Evolutionary conservation across 1,140 invertebrate species (phyloP).

Genomic region (Caenorhabditis tropicalis): DNA sequence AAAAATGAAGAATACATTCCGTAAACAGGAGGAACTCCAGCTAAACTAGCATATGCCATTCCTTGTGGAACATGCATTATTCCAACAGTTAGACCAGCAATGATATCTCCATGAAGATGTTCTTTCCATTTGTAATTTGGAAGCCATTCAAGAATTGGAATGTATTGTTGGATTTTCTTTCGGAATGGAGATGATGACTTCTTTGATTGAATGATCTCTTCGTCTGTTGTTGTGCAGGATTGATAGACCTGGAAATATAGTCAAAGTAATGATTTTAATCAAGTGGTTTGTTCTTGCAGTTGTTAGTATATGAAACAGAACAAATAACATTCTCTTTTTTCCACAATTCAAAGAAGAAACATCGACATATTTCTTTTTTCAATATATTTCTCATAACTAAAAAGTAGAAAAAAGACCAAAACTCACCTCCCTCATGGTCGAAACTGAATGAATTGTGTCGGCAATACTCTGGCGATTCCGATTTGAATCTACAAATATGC

Average conservation of each 20-base stretch:
- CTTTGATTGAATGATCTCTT: background rate
- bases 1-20: conserved; percentile 75
- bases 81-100: conserved; percentile 64
- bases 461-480: background rate
- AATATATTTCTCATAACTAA: background rate
- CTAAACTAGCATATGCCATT: conserved; percentile 74
- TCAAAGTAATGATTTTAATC: background rate
- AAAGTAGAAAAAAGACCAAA: background rate
- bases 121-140: conserved; percentile 58
- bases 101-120: conserved; percentile 62
- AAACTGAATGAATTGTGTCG: background rate
- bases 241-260: background rate
- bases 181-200: background rate
- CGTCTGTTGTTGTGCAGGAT: background rate
- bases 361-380: background rate
- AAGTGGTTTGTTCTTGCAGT: background rate
- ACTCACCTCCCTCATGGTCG: background rate
- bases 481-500: background rate
- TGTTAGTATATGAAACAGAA: background rate
- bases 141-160: conserved; percentile 55
- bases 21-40: conserved; percentile 73
- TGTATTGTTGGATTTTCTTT: conserved; percentile 6
- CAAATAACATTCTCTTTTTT: too few relatives aligned
- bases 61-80: conserved; percentile 62
- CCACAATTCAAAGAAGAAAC: too few relatives aligned